Evolutionary conservation across 2,888 invertebrate genomes (phyloP).

Genomic region (Boloria euphrosyne): DNA sequence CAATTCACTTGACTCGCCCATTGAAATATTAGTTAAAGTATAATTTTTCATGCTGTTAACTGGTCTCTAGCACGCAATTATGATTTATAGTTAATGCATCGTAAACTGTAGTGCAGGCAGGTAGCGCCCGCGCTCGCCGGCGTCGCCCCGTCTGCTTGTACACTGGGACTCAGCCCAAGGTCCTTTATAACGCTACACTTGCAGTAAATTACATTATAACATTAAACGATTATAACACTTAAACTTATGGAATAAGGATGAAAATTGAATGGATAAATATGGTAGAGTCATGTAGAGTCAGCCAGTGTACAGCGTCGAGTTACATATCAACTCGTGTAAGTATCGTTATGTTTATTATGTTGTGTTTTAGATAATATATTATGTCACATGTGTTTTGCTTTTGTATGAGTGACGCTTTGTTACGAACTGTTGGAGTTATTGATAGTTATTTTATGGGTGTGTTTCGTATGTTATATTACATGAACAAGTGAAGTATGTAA

Average conservation of each 20-base stretch:
- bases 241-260: background rate
- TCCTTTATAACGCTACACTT: constrained; percentile 32
- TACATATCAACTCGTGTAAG: constrained; percentile 15
- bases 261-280: background rate
- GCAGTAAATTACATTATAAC: background rate
- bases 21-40: constrained; percentile 7
- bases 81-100: constrained; percentile 19
- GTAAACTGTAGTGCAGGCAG: constrained; percentile 22
- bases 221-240: background rate
- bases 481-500: too few relatives aligned
- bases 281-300: background rate
- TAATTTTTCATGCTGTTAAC: background rate
- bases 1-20: constrained; percentile 2
- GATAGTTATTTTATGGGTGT: too few relatives aligned
- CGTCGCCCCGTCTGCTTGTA: constrained; percentile 44
- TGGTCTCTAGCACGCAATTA: constrained; percentile 8
- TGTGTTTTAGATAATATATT: constrained; percentile 12
- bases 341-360: background rate
- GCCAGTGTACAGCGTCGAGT: constrained; percentile 3
- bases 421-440: too few relatives aligned
- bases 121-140: constrained; percentile 27
- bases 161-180: constrained; percentile 41
- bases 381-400: constrained; percentile 4
- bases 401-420: background rate
- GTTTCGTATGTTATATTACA: too few relatives aligned